Percentiles rank a stretch among this genome's conserved stretches.
These are phyloP conservation scores for Axinella damicornis DNA, from an alignment of 37 sponge, comb jelly and placozoan species.

Conservation along the genomic window DNA sequence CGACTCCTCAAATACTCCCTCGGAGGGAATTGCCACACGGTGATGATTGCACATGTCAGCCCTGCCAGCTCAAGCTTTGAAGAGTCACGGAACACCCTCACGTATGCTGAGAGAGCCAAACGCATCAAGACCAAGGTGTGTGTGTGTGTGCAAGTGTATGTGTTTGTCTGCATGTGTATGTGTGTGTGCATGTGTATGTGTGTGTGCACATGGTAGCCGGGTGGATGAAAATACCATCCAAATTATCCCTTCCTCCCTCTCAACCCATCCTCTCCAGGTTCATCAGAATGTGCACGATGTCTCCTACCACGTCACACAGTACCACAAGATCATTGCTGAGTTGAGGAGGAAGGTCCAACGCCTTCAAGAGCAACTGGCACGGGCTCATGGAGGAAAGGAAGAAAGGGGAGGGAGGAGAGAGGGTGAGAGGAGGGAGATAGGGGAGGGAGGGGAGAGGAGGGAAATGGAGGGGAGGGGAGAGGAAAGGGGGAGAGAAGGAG, in stretches of 20 bases:
- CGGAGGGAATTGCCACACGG: constrained; percentile 83
- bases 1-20: constrained; percentile 89
- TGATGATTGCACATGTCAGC: constrained; percentile 92
- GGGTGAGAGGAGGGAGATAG: not conserved
- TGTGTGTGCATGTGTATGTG: constrained; percentile 28
- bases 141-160: constrained; percentile 42
- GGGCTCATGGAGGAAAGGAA: not conserved
- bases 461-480: not conserved
- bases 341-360: constrained; percentile 56
- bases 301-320: constrained; percentile 78
- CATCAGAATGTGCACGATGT: constrained; percentile 73
- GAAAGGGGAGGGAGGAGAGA: not conserved
- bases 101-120: constrained; percentile 85
- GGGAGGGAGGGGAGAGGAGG: not conserved
- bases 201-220: not conserved
- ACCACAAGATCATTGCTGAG: constrained; percentile 75
- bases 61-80: constrained; percentile 79
- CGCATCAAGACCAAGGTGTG: constrained; percentile 84
- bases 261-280: no score
- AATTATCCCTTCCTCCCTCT: no score
- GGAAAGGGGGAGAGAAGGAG: not conserved
- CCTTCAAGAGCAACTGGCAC: constrained; percentile 44
- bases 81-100: constrained; percentile 86
- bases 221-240: no score
- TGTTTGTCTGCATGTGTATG: constrained; percentile 22